phyloP scores from a whole-genome alignment of 2,888 invertebrate genomes.

The Drosophila eohydei region DNA sequence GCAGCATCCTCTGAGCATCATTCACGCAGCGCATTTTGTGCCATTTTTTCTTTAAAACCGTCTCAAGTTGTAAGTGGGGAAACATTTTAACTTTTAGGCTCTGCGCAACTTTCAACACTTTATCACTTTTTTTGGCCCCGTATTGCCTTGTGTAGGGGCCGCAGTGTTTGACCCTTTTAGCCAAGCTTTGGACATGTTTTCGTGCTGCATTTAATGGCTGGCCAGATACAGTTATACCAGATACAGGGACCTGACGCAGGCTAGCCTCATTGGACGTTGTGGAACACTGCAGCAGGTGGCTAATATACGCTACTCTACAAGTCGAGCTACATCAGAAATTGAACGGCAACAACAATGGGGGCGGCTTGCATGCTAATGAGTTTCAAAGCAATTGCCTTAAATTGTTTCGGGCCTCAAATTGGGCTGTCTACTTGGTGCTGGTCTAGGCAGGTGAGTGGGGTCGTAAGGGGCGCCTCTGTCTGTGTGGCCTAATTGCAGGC shows the following conservation, averaged over 20 bases:
- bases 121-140: slow-evolving; percentile 43
- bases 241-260: slow-evolving; percentile 14
- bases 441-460: slow-evolving; percentile 23
- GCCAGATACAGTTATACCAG: slow-evolving; percentile 53
- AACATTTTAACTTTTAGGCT: slow-evolving; percentile 66
- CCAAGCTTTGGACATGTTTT: slow-evolving; percentile 53
- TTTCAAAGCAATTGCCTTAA: slow-evolving; percentile 67
- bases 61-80: slow-evolving; percentile 50
- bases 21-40: slow-evolving; percentile 40
- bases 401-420: slow-evolving; percentile 59
- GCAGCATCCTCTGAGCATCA: slow-evolving; percentile 27
- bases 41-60: slow-evolving; percentile 60
- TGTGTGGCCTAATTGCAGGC: slow-evolving; percentile 70
- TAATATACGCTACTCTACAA: slow-evolving; percentile 52
- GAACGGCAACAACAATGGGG: slow-evolving; percentile 22
- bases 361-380: slow-evolving; percentile 73
- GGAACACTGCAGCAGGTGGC: slow-evolving; percentile 31
- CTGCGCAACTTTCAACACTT: slow-evolving; percentile 65
- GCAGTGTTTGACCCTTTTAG: slow-evolving; percentile 55
- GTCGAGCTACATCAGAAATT: slow-evolving; percentile 42
- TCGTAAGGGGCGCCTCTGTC: slow-evolving; percentile 4
- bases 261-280: slow-evolving; percentile 11
- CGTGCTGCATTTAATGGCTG: slow-evolving; percentile 66
- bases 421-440: slow-evolving; percentile 27
- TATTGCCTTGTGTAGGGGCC: slow-evolving; percentile 7